A percentile compares a stretch with the other conserved stretches of the same genome.
Conservation (phyloP, 2,797 vertebrate genomes). For the Odontamblyopus rebecca region DNA sequence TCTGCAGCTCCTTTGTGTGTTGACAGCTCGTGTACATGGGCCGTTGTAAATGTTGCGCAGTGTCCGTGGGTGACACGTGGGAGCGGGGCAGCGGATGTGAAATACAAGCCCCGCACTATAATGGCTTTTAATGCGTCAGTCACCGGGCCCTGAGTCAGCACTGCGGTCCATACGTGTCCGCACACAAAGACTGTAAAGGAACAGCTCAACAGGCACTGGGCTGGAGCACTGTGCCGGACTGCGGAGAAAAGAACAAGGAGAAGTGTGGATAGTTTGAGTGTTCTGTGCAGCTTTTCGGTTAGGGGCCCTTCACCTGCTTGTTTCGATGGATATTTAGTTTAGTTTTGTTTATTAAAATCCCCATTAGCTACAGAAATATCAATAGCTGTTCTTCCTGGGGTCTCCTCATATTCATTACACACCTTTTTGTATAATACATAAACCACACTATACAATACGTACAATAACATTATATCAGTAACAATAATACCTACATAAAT, state of each 20-base stretch:
- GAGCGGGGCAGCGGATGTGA: not conserved
- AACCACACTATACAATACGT: too few species aligned
- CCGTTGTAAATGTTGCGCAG: not conserved
- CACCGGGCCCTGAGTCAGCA: constrained; percentile 8
- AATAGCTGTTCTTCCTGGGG: too few species aligned
- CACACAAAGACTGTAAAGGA: not conserved
- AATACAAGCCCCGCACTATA: not conserved
- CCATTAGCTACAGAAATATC: too few species aligned
- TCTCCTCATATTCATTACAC: too few species aligned
- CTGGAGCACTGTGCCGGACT: not conserved
- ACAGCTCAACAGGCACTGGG: not conserved
- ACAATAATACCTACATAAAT: too few species aligned
- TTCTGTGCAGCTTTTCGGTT: too few species aligned
- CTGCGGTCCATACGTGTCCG: constrained; percentile 3
- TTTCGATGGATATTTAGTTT: too few species aligned
- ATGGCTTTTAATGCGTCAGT: constrained; percentile 16
- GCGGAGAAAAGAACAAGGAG: not conserved
- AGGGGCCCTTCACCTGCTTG: too few species aligned
- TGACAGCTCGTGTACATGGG: not conserved
- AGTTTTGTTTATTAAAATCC: too few species aligned
- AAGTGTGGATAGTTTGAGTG: too few species aligned
- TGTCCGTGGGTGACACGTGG: constrained; percentile 2
- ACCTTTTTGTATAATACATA: too few species aligned
- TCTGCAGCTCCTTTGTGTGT: not conserved
- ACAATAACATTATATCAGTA: too few species aligned